A percentile compares a stretch with the other conserved stretches of the same genome.
Evolutionary conservation across 2,113 vertebrate species (phyloP).

Genomic region (Carassius auratus): DNA sequence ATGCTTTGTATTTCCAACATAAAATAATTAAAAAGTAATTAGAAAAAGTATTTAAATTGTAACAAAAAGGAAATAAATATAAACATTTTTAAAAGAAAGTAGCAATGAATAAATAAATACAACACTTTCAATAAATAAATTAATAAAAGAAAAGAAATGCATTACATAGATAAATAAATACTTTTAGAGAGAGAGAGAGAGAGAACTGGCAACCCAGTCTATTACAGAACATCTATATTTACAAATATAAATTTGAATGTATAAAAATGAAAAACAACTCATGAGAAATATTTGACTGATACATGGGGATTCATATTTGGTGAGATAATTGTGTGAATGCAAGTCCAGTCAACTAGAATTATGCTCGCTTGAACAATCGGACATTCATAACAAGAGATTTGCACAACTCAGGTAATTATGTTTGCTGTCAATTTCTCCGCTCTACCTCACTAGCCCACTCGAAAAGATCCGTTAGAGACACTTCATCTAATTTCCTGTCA

Average conservation of each 20-base stretch:
- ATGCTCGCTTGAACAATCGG: conserved; percentile 26
- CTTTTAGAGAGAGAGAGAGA: neutral
- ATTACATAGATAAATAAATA: too few relatives aligned
- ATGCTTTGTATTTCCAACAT: too few relatives aligned
- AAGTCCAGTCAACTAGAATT: conserved; percentile 19
- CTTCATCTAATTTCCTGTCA: conserved; percentile 51
- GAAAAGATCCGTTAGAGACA: conserved; percentile 55
- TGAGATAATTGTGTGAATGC: conserved; percentile 3
- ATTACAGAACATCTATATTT: neutral
- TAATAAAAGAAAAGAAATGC: too few relatives aligned
- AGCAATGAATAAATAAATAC: too few relatives aligned
- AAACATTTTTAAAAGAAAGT: too few relatives aligned
- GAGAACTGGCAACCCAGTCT: neutral
- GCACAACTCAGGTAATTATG: conserved; percentile 54
- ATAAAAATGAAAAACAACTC: neutral
- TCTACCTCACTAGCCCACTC: conserved; percentile 41
- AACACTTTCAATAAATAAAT: too few relatives aligned
- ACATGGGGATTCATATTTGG: neutral
- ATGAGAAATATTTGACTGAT: conserved; percentile 2
- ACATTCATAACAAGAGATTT: conserved; percentile 38
- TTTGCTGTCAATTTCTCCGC: conserved; percentile 47
- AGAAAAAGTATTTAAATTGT: too few relatives aligned
- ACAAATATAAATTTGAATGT: neutral
- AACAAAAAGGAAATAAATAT: too few relatives aligned
- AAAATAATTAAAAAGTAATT: too few relatives aligned